phyloP scores from a whole-genome alignment of 2,888 invertebrate genomes.

The Phanerotoma sp. region DNA sequence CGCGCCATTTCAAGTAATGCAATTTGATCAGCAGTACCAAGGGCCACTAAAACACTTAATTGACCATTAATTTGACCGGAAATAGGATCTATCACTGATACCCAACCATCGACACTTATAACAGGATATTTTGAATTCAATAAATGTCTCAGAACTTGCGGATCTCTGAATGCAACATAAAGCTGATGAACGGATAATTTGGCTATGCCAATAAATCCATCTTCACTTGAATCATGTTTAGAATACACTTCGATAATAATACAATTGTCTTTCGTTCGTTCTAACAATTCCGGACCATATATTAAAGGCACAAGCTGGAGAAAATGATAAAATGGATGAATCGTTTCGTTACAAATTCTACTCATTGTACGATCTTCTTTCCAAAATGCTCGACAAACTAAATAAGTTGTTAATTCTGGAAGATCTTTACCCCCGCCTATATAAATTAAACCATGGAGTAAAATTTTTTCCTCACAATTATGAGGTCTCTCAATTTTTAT shows the following conservation, averaged over 20 bases:
- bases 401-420: slow-evolving; percentile 53
- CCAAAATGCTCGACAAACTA: slow-evolving; percentile 60
- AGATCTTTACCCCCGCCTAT: slow-evolving; percentile 59
- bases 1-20: slow-evolving; percentile 59
- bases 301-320: slow-evolving; percentile 62
- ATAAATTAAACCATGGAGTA: slow-evolving; percentile 60
- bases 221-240: slow-evolving; percentile 47
- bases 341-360: slow-evolving; percentile 53
- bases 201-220: slow-evolving; percentile 59
- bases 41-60: slow-evolving; percentile 62
- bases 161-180: slow-evolving; percentile 64
- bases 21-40: slow-evolving; percentile 65
- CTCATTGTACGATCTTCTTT: slow-evolving; percentile 57
- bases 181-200: slow-evolving; percentile 64
- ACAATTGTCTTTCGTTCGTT: slow-evolving; percentile 62
- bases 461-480: slow-evolving; percentile 34
- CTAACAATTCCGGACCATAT: slow-evolving; percentile 61
- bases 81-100: slow-evolving; percentile 58
- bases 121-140: slow-evolving; percentile 63
- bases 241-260: slow-evolving; percentile 62
- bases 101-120: slow-evolving; percentile 65
- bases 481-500: slow-evolving; percentile 32
- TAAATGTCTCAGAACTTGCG: slow-evolving; percentile 60
- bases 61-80: slow-evolving; percentile 60
- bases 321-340: slow-evolving; percentile 59